Evolutionary conservation across 2,113 vertebrate species (phyloP).

Genomic region (Hippocampus mohnikei): DNA sequence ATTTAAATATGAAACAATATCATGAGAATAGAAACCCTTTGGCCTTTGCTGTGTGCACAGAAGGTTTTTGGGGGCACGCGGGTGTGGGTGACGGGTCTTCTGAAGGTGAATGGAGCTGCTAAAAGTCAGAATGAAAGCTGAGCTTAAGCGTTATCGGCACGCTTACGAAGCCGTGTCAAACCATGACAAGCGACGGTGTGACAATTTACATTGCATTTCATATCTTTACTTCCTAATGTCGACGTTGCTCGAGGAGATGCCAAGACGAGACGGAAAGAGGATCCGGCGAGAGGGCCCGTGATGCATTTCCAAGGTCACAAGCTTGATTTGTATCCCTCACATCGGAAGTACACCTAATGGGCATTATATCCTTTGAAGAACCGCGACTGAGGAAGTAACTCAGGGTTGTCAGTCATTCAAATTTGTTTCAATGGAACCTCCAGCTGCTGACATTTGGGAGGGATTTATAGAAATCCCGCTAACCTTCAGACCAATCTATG

Average conservation of each 20-base stretch:
- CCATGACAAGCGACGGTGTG: constrained; percentile 61
- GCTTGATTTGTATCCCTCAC: constrained; percentile 51
- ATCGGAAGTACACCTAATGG: constrained; percentile 35
- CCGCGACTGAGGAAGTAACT: constrained; percentile 23
- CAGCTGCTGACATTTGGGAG: constrained; percentile 19
- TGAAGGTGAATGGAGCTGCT: constrained; percentile 69
- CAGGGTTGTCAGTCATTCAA: constrained; percentile 42
- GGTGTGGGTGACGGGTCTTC: constrained; percentile 53
- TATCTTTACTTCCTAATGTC: constrained; percentile 57
- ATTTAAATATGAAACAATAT: constrained; percentile 45
- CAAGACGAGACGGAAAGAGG: constrained; percentile 22
- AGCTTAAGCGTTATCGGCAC: constrained; percentile 62
- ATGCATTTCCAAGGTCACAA: constrained; percentile 57
- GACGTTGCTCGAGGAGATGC: constrained; percentile 39
- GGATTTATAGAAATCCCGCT: constrained; percentile 27
- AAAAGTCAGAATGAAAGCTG: constrained; percentile 62
- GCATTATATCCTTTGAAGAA: constrained; percentile 51
- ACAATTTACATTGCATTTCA: constrained; percentile 56
- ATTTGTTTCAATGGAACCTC: constrained; percentile 14
- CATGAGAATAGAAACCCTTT: constrained; percentile 35
- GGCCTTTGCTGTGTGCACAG: neutral
- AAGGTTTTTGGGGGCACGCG: neutral
- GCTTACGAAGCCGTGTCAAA: constrained; percentile 58
- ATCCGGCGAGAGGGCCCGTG: constrained; percentile 32
- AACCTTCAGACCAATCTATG: constrained; percentile 10